Conservation (phyloP, 37 sponge, comb jelly and placozoan genomes). For the Crambe crambe region DNA sequence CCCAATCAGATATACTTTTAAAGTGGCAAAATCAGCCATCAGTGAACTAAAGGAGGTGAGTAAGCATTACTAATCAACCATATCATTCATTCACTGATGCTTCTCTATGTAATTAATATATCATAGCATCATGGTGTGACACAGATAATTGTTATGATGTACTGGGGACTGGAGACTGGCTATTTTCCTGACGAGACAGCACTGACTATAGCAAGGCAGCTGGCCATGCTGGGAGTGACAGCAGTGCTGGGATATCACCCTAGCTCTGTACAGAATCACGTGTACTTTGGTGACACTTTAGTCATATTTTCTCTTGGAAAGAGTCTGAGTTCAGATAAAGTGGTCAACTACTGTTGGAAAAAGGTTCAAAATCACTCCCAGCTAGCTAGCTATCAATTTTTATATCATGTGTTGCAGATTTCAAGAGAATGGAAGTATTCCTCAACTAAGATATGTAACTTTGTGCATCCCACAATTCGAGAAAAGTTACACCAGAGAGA, state of each 20-base stretch:
- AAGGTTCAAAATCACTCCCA: constrained; percentile 1
- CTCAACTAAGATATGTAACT: constrained; percentile 15
- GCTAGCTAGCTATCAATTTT: not conserved
- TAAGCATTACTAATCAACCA: not conserved
- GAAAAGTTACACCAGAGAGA: constrained; percentile 26
- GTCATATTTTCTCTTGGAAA: constrained; percentile 63
- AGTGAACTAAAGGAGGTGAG: constrained; percentile 49
- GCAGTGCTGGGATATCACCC: constrained; percentile 68
- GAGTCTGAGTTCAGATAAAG: constrained; percentile 14
- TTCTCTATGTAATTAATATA: not conserved
- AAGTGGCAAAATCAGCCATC: constrained; percentile 33
- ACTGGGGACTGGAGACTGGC: constrained; percentile 64
- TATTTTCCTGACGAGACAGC: constrained; percentile 59
- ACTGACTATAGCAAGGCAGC: constrained; percentile 48
- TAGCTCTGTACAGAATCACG: constrained; percentile 54
- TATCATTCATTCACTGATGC: no score
- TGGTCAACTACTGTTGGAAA: constrained; percentile 53
- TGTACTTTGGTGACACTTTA: constrained; percentile 73
- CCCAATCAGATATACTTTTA: constrained; percentile 49
- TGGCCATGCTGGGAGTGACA: constrained; percentile 40
- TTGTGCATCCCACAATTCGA: constrained; percentile 48
- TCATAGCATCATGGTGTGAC: constrained; percentile 46
- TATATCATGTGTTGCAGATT: not conserved
- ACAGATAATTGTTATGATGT: constrained; percentile 62
- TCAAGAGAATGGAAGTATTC: constrained; percentile 32